These are phyloP conservation scores for Pantherophis guttatus DNA, from an alignment of 2,113 vertebrate genomes.

Conservation along the genomic window DNA sequence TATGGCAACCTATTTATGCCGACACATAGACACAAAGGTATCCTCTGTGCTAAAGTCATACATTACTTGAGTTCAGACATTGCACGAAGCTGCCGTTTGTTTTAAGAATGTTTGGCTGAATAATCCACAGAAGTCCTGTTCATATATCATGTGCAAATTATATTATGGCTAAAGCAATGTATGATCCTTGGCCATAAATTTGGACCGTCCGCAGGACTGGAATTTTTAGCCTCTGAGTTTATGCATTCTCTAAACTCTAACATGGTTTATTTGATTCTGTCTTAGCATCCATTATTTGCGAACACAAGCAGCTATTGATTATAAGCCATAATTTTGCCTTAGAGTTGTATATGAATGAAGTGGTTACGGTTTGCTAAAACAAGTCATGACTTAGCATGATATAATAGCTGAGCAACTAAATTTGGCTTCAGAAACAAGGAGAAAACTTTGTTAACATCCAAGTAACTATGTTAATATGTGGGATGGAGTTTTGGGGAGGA, in stretches of 20 bases:
- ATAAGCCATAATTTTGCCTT: not conserved
- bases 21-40: fast-evolving
- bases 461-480: not conserved
- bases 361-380: not conserved
- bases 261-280: not conserved
- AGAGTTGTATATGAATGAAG: not conserved
- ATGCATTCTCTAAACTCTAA: not conserved
- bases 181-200: not conserved
- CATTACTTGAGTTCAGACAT: not conserved
- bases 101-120: not conserved
- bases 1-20: not conserved
- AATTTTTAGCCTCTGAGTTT: not conserved
- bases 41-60: not conserved
- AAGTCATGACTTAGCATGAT: not conserved
- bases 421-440: not conserved
- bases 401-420: not conserved
- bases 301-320: not conserved
- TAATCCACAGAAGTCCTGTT: not conserved
- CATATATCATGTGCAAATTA: not conserved
- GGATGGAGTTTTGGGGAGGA: not conserved
- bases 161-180: not conserved
- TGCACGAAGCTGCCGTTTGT: not conserved
- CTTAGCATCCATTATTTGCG: not conserved
- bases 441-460: not conserved
- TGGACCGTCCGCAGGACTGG: not conserved